These are phyloP conservation scores for Drosophila bocki DNA, from an alignment of 1,140 invertebrate genomes.

Conservation along the genomic window DNA sequence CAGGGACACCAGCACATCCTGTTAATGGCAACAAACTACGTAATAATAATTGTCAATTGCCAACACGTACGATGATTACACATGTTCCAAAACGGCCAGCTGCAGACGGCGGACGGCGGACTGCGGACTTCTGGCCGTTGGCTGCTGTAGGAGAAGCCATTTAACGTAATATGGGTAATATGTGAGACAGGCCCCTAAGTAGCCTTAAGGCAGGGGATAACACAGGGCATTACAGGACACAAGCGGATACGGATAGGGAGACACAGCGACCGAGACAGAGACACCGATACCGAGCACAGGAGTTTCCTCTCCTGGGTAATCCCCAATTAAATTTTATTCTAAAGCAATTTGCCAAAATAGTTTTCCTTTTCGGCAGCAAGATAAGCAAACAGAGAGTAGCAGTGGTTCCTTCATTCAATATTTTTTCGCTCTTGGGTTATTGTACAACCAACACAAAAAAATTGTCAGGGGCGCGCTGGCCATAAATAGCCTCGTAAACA, in stretches of 20 bases:
- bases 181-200: slow-evolving; percentile 81
- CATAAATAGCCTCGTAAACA: slow-evolving; percentile 82
- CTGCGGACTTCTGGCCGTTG: slow-evolving; percentile 16
- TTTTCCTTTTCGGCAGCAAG: slow-evolving; percentile 62
- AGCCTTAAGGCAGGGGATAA: slow-evolving; percentile 80
- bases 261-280: slow-evolving; percentile 1
- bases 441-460: slow-evolving; percentile 49
- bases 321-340: slow-evolving; percentile 83
- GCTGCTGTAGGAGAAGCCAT: slow-evolving; percentile 49
- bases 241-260: slow-evolving; percentile 20
- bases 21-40: slow-evolving; percentile 73
- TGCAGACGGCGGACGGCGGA: slow-evolving; percentile 24
- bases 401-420: slow-evolving; percentile 42
- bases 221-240: slow-evolving; percentile 71
- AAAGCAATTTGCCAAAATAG: slow-evolving; percentile 81
- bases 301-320: slow-evolving; percentile 57
- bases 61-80: slow-evolving; percentile 82
- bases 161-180: slow-evolving; percentile 81
- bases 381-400: slow-evolving; percentile 67
- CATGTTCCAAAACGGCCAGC: slow-evolving; percentile 68
- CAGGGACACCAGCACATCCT: slow-evolving; percentile 43
- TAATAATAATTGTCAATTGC: slow-evolving; percentile 83
- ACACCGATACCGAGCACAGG: slow-evolving; percentile 9
- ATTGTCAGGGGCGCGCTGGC: slow-evolving; percentile 67
- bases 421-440: slow-evolving; percentile 56